phyloP scores from a whole-genome alignment of 2,113 vertebrate genomes.

The Bos indicus region DNA sequence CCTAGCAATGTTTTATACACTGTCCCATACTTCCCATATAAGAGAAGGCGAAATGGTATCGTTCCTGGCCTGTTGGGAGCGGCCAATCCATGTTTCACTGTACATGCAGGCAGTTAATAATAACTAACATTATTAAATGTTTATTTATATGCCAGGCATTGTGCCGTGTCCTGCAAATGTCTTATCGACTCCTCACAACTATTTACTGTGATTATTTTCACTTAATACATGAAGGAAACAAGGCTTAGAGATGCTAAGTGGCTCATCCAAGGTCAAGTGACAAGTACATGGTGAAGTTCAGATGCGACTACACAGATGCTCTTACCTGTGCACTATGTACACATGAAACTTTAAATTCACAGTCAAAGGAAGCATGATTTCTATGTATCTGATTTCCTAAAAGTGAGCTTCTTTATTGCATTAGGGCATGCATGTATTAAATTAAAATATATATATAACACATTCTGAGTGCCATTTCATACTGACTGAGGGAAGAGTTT shows the following conservation, averaged over 20 bases:
- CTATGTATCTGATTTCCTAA: background rate
- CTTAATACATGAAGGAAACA: background rate
- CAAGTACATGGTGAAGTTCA: background rate
- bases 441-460: background rate
- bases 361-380: background rate
- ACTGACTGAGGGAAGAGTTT: background rate
- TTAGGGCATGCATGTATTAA: background rate
- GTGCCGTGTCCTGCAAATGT: background rate
- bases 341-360: background rate
- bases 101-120: background rate
- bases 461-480: conserved; percentile 18
- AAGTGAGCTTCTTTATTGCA: background rate
- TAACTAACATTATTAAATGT: background rate
- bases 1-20: background rate
- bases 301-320: background rate
- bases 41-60: background rate
- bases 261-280: background rate
- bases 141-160: background rate
- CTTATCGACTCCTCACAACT: conserved; percentile 22
- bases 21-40: background rate
- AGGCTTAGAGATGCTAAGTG: background rate
- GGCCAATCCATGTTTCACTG: background rate
- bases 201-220: background rate
- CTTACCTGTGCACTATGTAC: background rate
- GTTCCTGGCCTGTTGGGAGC: background rate